Evolutionary conservation across 2,113 vertebrate genomes (phyloP), one percentile per base, ranked within the genome.

Genomic region (Lampris megalopsis): DNA sequence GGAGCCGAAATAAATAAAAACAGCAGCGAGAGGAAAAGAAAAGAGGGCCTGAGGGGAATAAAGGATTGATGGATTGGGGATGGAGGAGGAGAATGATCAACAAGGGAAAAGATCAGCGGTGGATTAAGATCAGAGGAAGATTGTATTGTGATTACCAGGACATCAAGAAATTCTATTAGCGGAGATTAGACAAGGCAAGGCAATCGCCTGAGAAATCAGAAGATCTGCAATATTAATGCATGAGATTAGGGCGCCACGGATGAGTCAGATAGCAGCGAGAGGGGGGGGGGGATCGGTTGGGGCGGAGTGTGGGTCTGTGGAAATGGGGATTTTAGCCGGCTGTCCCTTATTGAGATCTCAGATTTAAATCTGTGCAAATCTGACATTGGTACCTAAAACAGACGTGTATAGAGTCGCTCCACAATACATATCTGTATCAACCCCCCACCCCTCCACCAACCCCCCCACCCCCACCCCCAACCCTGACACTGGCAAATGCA

Each of bases 51-150:
- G 73, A 53, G 68, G 75, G 24, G 81, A 79, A 72, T 60, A 11
- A 77, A 56, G 2, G 1, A 49, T 35, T 49, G 49, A 67, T 48
- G 61, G 6, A 43, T 58, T 61, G n/a, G 24, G 58, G 52, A 57
- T 69, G 38, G 48, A 73, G 50, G 54, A 47, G 64, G 73, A 73
- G 53, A 81, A 76, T 48, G 59, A 79, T 80, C 68, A 89, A 67
- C 66, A 73, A 64, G 63, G 62, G 69, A 80, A 69, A 68, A 69
- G 72, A 81, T 89, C 78, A 80, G 83, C 68, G 76, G 56, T 77
- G 75, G 86, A 85, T 92, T 86, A 70, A 73, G 87, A 89, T 71
- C 49, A 80, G 75, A 79, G 60, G 63, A 68, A 77, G 81, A 83
- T 86, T 90, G 87, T 10, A 9, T 35, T 57, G 63, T 53, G 73